Conservation (phyloP, 2,888 invertebrate species). For the Boloria euphrosyne region DNA sequence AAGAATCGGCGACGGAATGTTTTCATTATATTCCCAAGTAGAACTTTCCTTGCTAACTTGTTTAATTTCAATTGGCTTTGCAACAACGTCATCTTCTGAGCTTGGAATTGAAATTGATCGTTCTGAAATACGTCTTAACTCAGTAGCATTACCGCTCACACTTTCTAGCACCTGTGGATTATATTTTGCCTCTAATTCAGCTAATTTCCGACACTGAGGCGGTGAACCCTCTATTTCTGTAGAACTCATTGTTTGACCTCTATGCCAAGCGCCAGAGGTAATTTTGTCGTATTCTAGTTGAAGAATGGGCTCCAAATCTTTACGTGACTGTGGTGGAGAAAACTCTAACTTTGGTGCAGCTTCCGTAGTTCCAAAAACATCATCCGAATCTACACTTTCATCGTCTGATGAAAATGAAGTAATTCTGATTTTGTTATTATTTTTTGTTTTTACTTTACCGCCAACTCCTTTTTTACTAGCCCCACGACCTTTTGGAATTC, state of each 20-base stretch:
- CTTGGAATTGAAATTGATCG: conserved; percentile 89
- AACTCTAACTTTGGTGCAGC: conserved; percentile 88
- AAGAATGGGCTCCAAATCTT: conserved; percentile 88
- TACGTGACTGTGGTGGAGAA: conserved; percentile 88
- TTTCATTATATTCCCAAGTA: conserved; percentile 84
- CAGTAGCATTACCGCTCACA: conserved; percentile 84
- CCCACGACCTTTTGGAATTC: conserved; percentile 84
- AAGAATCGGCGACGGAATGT: conserved; percentile 84
- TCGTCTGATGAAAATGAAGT: conserved; percentile 90
- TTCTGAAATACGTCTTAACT: conserved; percentile 87
- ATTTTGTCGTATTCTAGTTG: conserved; percentile 88
- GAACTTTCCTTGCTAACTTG: conserved; percentile 78
- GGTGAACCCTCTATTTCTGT: conserved; percentile 90
- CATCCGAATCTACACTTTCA: conserved; percentile 89
- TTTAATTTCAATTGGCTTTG: conserved; percentile 80
- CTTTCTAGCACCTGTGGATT: conserved; percentile 85
- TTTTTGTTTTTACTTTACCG: conserved; percentile 83
- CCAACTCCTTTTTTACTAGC: conserved; percentile 81
- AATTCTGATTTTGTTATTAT: conserved; percentile 87
- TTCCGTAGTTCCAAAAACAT: conserved; percentile 89
- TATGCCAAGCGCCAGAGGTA: conserved; percentile 85
- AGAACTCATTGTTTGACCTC: conserved; percentile 89
- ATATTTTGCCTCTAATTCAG: conserved; percentile 85
- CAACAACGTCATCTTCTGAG: conserved; percentile 87
- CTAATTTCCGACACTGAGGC: conserved; percentile 86